Evolutionary conservation across 2,888 invertebrate genomes (phyloP), one percentile per base, ranked within the genome.

Genomic region (Hipparchia semele): DNA sequence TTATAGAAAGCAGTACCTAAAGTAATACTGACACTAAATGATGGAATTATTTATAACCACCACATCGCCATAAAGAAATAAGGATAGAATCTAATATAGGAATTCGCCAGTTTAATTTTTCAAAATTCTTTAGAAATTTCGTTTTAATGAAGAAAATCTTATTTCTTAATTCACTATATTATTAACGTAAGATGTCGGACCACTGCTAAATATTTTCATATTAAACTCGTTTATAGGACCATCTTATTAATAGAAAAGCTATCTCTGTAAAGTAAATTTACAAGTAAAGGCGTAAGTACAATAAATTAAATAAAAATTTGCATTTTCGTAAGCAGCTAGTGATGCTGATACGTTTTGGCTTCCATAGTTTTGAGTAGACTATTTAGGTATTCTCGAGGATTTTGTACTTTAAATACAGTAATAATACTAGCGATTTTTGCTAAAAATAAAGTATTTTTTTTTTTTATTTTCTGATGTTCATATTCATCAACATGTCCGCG

Each of bases 361-460:
- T 93, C 92, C 92, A 93, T 92, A 92, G 90, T 84, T 88, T 91
- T 85, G 88, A 84, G 89, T 90, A 90, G 89, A 75, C 72, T 75
- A 69, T 70, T 75, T 78, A 78, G 80, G 78, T 78, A 81, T 80
- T 82, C 83, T 80, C 79, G 77, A 83, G 84, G 83, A 64, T 89
- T 90, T 91, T 92, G 85, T 91, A 91, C 87, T 88, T 87, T 86
- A 88, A 82, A 87, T 87, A 87, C 75, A 81, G 72, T 72, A 72
- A 78, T 68, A 71, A 74, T 76, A 73, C 70, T 72, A 62, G 69
- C 68, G 73, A 73, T 68, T 72, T 73, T 62, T 23, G 61, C 68
- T 67, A 71, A 46, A 58, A 60, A 39, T 49, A 61, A 53, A 58
- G 45, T 68, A n/a, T n/a, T n/a, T n/a, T 60, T 67, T 53, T 59